A percentile compares a stretch with the other conserved stretches of the same genome.
Evolutionary conservation across 2,888 invertebrate genomes (phyloP).

Genomic region (Drosophila helvetica): DNA sequence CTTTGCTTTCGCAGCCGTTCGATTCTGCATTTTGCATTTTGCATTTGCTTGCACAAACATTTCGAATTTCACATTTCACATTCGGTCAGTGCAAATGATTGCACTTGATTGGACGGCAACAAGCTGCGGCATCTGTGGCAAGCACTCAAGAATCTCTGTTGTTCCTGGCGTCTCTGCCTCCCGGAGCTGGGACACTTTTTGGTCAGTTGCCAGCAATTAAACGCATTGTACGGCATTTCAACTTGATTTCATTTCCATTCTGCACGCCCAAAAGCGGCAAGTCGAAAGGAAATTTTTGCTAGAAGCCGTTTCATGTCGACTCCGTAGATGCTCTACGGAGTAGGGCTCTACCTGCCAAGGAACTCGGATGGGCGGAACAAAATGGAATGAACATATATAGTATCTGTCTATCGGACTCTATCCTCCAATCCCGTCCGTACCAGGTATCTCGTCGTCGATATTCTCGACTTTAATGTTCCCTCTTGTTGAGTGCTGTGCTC

Average conservation of each 20-base stretch:
- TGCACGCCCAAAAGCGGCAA: constrained; percentile 33
- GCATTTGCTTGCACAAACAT: constrained; percentile 7
- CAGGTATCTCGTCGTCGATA: neutral
- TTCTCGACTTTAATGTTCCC: neutral
- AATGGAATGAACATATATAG: too few species aligned
- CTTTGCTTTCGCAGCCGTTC: neutral
- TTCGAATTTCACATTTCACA: constrained; percentile 18
- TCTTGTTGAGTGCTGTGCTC: constrained; percentile 18
- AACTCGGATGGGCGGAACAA: too few species aligned
- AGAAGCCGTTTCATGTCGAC: neutral
- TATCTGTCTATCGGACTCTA: too few species aligned
- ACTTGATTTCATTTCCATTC: constrained; percentile 60
- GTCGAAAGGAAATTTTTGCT: constrained; percentile 27
- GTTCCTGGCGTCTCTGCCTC: constrained; percentile 6
- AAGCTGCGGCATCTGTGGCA: constrained; percentile 11
- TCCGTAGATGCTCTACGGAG: too few species aligned
- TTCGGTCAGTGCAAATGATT: constrained; percentile 51
- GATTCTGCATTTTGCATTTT: constrained; percentile 19
- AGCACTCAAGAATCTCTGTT: constrained; percentile 31
- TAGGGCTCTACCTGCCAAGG: too few species aligned
- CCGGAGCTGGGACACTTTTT: constrained; percentile 20
- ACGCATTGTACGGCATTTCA: constrained; percentile 57
- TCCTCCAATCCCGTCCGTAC: neutral
- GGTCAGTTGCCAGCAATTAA: constrained; percentile 57
- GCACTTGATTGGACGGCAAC: constrained; percentile 31